Base-by-base conservation (phyloP, 2,888 invertebrate genomes). In the Caenorhabditis uteleia region DNA sequence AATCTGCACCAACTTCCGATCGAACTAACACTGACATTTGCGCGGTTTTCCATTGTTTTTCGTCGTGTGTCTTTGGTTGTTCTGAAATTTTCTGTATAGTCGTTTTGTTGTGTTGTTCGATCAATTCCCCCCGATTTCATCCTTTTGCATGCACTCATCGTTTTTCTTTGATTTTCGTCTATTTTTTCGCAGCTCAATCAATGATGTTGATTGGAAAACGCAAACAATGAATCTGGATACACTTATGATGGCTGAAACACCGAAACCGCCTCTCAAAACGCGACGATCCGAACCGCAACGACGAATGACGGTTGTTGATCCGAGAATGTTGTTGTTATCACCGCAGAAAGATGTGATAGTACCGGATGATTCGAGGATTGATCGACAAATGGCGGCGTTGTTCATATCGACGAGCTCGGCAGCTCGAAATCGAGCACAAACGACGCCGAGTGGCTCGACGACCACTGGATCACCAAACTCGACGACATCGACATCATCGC, bases 401-500 rank as follows among this genome's bases (percentile, higher is more conserved):
- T 61, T 56, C 39, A 46, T 61, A 18, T 57, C 64, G 27, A 57
- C 57, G 4, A 45, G 39, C n/a, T 25, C 43, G 1, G 25, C 44
- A 6, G 21, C 36, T n/a, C 42, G 40, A n/a, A 8, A n/a, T 16
- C 40, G 27, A 7, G 29, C 34, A 4, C 49, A 42, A n/a, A 49
- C 64, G 14, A 45, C 57, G 10, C 53, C 58, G 20, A 44, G 56
- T 3, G 53, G 50, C 3, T 49, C 64, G 6, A 54, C 48, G 12
- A 55, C 60, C 23, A 58, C 64, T 29, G 31, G 29, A 6, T 49
- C 58, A 8, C 45, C 58, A 12, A 56, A 44, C n/a, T 36, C 45
- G 5, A 34, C 43, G n/a, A 46, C 49, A 36, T 21, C 44, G 10
- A 43, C 46, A 10, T 6, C 53, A 29, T 66, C 72, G 29, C 72